A percentile compares a stretch with the other conserved stretches of the same genome.
Conservation (phyloP, 2,113 vertebrate genomes). For the Xenotilapia longispinis region DNA sequence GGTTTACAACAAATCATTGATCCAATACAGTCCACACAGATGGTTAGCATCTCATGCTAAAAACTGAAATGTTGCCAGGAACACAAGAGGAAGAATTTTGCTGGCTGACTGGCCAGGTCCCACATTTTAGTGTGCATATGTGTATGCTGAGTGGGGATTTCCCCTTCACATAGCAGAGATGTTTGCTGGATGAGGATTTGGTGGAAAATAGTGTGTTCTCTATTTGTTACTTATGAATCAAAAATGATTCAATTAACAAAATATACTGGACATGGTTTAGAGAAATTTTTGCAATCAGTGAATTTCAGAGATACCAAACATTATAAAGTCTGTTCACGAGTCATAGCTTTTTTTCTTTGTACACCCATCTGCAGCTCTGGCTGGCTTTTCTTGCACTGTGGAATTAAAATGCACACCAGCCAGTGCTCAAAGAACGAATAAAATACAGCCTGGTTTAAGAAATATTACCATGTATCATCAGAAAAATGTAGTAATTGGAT, state of each 20-base stretch:
- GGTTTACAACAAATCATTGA: background rate
- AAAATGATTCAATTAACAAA: background rate
- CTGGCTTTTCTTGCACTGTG: background rate
- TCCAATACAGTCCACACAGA: background rate
- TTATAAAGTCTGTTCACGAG: background rate
- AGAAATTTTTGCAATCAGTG: background rate
- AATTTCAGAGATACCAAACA: background rate
- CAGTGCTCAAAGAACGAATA: accelerated
- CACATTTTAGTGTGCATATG: background rate
- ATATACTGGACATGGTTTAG: background rate
- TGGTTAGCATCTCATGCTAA: background rate
- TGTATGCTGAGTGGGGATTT: background rate
- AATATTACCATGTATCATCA: background rate
- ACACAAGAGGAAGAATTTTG: background rate
- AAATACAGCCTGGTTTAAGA: background rate
- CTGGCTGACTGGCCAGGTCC: background rate
- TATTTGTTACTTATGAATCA: background rate
- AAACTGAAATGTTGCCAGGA: background rate
- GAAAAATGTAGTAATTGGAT: background rate
- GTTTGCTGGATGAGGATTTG: background rate
- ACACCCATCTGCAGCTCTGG: background rate
- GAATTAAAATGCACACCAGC: background rate
- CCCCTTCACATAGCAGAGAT: background rate
- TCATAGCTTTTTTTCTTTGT: background rate
- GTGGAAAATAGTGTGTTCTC: background rate